Base-by-base conservation (phyloP, 2,888 invertebrate species). In the Drosophila greeni region DNA sequence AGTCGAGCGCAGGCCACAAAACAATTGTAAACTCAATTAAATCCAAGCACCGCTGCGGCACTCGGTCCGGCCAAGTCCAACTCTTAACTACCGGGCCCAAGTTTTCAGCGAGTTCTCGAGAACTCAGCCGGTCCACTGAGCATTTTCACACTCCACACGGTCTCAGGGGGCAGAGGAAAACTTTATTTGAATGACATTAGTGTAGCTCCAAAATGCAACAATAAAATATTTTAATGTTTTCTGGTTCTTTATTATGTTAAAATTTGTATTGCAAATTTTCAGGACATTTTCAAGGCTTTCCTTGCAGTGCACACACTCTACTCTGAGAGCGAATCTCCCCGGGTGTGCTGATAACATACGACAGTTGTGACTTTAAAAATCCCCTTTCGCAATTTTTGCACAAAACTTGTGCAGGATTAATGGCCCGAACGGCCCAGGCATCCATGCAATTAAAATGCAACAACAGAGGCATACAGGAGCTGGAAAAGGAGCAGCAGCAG, bases 21-120 rank as follows among this genome's bases (percentile, higher is more conserved):
- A 79, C 82, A 84, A 81, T 84, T 81, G 84, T 75, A 82, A 81
- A 81, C 81, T 84, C 84, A 84, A 81, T 81, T 81, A 81, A 81
- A 81, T 79, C 80, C 76, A 84, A 78, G 84, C 80, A 73, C 74
- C 82, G 71, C 60, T 72, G 79, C 70, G 73, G 54, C 81, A 79
- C 59, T 66, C 20, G 57, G 69, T 58, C 58, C 20, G 53, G 69
- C 61, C 64, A 45, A 59, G 47, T 39, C 47, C 42, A 62, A 40
- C 68, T 60, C 78, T 78, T 73, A 75, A 69, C 76, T 75, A 67
- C 70, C 70, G 70, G 72, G 59, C 66, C 64, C 62, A 75, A 77
- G 68, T 75, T 75, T 49, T 71, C 47, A 29, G 56, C 26, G 43
- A 43, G 26, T 26, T 43, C 64, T 53, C 65, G 49, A 70, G 67